Conservation (phyloP, 2,888 invertebrate genomes). For the Eilema caniola region DNA sequence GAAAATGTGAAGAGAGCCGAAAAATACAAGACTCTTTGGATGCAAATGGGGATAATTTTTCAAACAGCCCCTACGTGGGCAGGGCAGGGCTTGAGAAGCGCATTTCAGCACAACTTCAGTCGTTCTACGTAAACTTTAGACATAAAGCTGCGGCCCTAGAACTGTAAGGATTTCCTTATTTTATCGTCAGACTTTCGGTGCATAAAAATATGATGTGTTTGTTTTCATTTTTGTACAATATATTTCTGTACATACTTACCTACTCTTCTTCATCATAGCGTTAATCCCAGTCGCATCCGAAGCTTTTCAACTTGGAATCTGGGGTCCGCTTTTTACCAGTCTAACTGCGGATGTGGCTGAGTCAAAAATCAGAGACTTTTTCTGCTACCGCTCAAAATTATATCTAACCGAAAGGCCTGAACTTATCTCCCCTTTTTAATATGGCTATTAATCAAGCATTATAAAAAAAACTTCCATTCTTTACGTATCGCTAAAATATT, state of each 20-base stretch:
- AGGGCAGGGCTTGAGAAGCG: constrained; percentile 39
- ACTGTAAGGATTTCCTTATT: constrained; percentile 50
- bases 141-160: constrained; percentile 59
- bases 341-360: too few species aligned
- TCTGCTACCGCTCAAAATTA: neutral
- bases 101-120: constrained; percentile 52
- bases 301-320: too few species aligned
- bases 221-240: neutral
- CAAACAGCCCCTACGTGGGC: constrained; percentile 42
- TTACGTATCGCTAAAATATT: constrained; percentile 9
- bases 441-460: neutral
- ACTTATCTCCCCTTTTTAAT: neutral
- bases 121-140: constrained; percentile 59
- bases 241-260: too few species aligned
- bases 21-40: constrained; percentile 36
- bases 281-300: too few species aligned
- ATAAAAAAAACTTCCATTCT: constrained; percentile 14
- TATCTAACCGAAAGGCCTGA: neutral
- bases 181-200: constrained; percentile 17
- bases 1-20: constrained; percentile 1
- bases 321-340: too few species aligned
- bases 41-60: constrained; percentile 54
- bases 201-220: constrained; percentile 13
- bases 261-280: too few species aligned
- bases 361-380: too few species aligned